These are phyloP conservation scores for Oscheius sp. DNA, from an alignment of 2,888 invertebrate species.

Conservation along the genomic window DNA sequence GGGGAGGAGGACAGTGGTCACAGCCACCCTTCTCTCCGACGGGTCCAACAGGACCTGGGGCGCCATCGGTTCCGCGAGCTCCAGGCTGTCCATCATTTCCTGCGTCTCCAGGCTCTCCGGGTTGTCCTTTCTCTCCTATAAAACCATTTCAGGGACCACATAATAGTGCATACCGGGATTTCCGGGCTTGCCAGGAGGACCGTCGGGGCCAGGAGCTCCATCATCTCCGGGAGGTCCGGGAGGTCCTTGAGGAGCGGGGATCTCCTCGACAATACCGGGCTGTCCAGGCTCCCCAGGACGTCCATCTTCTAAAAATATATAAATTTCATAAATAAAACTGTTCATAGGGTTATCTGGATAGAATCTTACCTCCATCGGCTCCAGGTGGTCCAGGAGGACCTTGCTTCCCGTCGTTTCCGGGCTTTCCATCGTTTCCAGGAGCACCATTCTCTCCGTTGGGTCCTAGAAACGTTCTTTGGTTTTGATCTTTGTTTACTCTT, in stretches of 20 bases:
- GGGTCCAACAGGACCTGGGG: conserved; percentile 54
- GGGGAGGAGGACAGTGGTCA: conserved; percentile 67
- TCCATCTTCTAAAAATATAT: conserved; percentile 42
- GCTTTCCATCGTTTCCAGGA: conserved; percentile 26
- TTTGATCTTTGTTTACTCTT: too few relatives aligned
- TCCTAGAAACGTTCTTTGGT: background rate
- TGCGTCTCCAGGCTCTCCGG: conserved; percentile 34
- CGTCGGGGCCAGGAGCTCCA: conserved; percentile 34
- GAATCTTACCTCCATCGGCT: conserved; percentile 31
- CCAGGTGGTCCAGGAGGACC: conserved; percentile 27
- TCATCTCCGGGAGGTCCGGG: conserved; percentile 43
- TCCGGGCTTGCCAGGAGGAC: conserved; percentile 15
- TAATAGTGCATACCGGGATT: background rate
- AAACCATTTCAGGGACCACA: background rate
- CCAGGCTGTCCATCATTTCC: conserved; percentile 45
- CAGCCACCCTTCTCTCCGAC: conserved; percentile 59
- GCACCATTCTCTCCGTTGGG: conserved; percentile 24
- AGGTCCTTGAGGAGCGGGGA: conserved; percentile 43
- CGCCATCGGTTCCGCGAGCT: conserved; percentile 60
- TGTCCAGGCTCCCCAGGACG: conserved; percentile 62
- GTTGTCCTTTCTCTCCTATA: conserved; percentile 9
- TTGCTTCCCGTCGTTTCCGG: conserved; percentile 25
- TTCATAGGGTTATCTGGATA: conserved; percentile 53
- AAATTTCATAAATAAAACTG: conserved; percentile 3
- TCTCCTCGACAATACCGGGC: conserved; percentile 42